Conservation (phyloP, 2,888 invertebrate genomes). For the Nomada flava region DNA sequence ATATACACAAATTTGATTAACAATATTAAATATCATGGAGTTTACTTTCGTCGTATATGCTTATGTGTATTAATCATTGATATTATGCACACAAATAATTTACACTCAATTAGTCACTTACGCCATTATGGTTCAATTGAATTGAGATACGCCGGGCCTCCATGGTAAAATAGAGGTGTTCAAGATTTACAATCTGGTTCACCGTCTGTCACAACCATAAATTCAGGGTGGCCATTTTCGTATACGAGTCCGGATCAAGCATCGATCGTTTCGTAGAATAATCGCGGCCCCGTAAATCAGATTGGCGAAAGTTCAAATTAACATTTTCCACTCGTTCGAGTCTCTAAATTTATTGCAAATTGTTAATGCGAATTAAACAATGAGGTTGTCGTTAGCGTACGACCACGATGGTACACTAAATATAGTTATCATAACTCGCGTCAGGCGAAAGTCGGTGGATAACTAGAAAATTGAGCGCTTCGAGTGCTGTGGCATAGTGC, state of each 20-base stretch:
- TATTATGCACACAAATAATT: conserved; percentile 10
- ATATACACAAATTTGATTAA: conserved; percentile 18
- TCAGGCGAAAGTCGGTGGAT: conserved; percentile 22
- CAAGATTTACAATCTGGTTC: conserved; percentile 43
- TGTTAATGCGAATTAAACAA: conserved; percentile 39
- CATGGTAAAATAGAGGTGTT: neutral
- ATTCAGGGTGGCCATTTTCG: conserved; percentile 18
- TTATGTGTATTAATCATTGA: neutral
- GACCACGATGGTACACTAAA: conserved; percentile 37
- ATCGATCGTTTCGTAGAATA: conserved; percentile 25
- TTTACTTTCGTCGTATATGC: conserved; percentile 3
- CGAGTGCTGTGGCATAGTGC: conserved; percentile 6
- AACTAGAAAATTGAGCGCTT: conserved; percentile 43
- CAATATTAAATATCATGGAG: neutral
- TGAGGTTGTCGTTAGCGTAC: conserved; percentile 1
- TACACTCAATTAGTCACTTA: conserved; percentile 38
- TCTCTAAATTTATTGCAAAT: conserved; percentile 6
- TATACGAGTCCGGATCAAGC: conserved; percentile 2
- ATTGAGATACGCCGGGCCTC: conserved; percentile 21
- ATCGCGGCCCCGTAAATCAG: conserved; percentile 34
- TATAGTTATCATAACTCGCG: conserved; percentile 43
- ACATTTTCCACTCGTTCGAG: neutral
- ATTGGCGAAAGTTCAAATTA: conserved; percentile 7
- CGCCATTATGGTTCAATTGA: conserved; percentile 34
- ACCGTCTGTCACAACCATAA: conserved; percentile 12